A percentile compares a stretch with the other conserved stretches of the same genome.
phyloP scores from a whole-genome alignment of 2,113 vertebrate genomes.

The Thryonomys swinderianus region DNA sequence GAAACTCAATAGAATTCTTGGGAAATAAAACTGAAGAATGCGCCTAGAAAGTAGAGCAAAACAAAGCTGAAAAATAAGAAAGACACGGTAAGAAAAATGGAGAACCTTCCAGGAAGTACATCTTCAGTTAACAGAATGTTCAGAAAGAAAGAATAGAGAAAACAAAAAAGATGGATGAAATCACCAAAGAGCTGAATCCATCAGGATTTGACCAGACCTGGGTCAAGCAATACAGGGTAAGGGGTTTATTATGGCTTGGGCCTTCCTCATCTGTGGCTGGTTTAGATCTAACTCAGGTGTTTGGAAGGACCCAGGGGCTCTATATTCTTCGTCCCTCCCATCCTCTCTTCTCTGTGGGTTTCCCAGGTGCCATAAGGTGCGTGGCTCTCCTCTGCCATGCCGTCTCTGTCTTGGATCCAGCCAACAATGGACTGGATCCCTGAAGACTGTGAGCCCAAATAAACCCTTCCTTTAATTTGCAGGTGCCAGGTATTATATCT shows the following conservation, averaged over 20 bases:
- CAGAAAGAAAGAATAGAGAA: not conserved
- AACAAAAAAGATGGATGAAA: not conserved
- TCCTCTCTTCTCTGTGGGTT: not conserved
- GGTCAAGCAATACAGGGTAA: not conserved
- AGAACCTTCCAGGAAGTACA: not conserved
- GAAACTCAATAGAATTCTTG: not conserved
- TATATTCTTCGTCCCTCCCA: not conserved
- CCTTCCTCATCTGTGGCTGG: not conserved
- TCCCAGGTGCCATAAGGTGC: not conserved
- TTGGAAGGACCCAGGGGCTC: not conserved
- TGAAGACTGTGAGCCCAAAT: not conserved
- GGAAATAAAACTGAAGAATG: not conserved
- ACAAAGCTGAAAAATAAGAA: not conserved
- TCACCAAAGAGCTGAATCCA: not conserved
- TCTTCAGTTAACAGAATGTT: not conserved
- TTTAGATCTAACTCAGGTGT: not conserved
- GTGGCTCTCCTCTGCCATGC: not conserved
- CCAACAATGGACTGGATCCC: not conserved
- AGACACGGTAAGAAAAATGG: not conserved
- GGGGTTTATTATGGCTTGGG: not conserved
- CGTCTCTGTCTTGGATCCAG: not conserved
- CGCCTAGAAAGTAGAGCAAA: not conserved
- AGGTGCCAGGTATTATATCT: not conserved
- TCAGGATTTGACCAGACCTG: not conserved
- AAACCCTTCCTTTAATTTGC: not conserved